Evolutionary conservation across 2,797 vertebrate genomes (phyloP), one percentile per base, ranked within the genome.

Genomic region (Anguilla pacifica): DNA sequence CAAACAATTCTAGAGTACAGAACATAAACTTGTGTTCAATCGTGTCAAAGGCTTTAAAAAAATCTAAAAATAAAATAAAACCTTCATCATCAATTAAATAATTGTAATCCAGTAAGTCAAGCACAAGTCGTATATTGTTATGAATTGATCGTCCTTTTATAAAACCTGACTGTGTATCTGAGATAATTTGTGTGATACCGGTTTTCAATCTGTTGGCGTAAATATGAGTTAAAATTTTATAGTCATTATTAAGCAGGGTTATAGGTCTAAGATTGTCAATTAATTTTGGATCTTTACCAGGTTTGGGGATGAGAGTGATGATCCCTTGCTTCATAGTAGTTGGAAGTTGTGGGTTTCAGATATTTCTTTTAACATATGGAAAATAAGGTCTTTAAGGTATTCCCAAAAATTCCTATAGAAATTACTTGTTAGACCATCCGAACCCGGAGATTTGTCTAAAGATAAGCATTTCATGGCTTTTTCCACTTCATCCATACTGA

Each of bases 401-500:
- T 64, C n/a, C 77, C 77, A 79, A 51, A 83, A 83, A 19, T 83
- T 6, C 39, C 59, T 87, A 57, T 82, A 83, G 39, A 87, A 87
- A 83, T 64, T 67, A 53, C 46, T 79, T 39, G n/a, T 57, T 79
- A 57, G 15, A 11, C 86, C 79, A 59, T 59, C 79, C 67, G 57
- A 83, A 4, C 51, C 31, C 0, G 72, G 51, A 77, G 86, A 87
- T 72, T 67, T 84, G 35, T 83, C n/a, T 53, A 87, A 70, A 15
- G 59, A 51, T 53, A 35, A 46, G 39, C 59, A 83, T 83, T 72
- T 84, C 39, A 83, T 49, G 25, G 81, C 79, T 46, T 84, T 87
- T 64, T 87, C 82, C 43, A 87, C 59, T 87, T 84, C 86, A 70
- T 67, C 59, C 82, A 84, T 87, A 53, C 59, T 87, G 59, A 83